These are phyloP conservation scores for Brachyptera risi DNA, from an alignment of 2,888 invertebrate species.

Conservation along the genomic window DNA sequence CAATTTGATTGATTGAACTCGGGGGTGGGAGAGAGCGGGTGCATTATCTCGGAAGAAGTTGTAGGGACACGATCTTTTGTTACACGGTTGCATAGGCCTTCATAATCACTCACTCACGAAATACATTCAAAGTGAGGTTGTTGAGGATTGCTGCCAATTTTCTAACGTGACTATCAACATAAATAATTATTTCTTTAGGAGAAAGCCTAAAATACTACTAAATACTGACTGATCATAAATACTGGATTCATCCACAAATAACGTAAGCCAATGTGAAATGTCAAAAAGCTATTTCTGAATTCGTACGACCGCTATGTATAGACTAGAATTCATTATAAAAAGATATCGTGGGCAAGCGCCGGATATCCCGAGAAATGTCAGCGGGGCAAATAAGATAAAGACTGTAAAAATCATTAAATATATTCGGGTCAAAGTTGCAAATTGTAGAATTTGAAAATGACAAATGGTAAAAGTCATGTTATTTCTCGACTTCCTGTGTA, in stretches of 20 bases:
- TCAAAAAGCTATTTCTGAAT: slow-evolving; percentile 17
- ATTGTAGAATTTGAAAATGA: not conserved
- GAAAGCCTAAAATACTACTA: slow-evolving; percentile 1
- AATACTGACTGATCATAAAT: slow-evolving; percentile 18
- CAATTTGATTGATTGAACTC: too few species aligned
- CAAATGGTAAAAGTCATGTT: not conserved
- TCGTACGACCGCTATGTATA: not conserved
- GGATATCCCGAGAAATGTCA: slow-evolving; percentile 8
- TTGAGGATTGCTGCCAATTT: slow-evolving; percentile 6
- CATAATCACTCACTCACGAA: too few species aligned
- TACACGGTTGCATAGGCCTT: too few species aligned
- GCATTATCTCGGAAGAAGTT: too few species aligned
- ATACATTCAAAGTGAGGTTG: too few species aligned
- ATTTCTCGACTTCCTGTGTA: not conserved
- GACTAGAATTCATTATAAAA: not conserved
- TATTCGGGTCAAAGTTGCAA: not conserved
- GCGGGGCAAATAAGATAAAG: not conserved
- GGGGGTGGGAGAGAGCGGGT: too few species aligned
- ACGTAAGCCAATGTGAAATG: slow-evolving; percentile 8
- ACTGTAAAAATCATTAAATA: too few species aligned
- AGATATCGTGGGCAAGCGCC: not conserved
- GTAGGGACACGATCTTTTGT: too few species aligned
- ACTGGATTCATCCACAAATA: slow-evolving; percentile 14
- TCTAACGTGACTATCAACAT: slow-evolving; percentile 6
- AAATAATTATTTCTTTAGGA: slow-evolving; percentile 17